phyloP scores from a whole-genome alignment of 2,113 vertebrate species.

The Chionodraco myersi region DNA sequence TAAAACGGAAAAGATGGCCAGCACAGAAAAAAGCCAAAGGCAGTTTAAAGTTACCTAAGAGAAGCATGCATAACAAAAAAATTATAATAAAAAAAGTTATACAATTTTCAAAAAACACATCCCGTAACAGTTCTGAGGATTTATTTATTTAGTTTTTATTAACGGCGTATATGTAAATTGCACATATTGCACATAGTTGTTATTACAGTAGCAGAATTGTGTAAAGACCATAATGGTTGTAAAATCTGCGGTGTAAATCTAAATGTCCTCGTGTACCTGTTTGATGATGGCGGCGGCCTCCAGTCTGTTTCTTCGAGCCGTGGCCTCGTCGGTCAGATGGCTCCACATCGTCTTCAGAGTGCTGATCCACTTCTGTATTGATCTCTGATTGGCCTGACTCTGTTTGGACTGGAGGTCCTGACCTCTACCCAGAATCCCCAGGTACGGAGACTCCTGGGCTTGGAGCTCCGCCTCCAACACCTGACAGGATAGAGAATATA shows the following conservation, averaged over 20 bases:
- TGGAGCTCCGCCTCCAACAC: constrained; percentile 85
- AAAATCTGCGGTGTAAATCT: too few species aligned
- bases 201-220: too few species aligned
- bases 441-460: constrained; percentile 82
- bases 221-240: not conserved
- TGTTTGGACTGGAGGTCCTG: constrained; percentile 80
- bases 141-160: too few species aligned
- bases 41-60: too few species aligned
- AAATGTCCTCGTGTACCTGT: constrained; percentile 78
- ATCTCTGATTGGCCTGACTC: constrained; percentile 24
- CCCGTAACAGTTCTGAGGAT: too few species aligned
- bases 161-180: too few species aligned
- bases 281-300: constrained; percentile 85
- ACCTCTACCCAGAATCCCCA: constrained; percentile 81
- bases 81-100: too few species aligned
- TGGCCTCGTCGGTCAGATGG: constrained; percentile 80
- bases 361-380: constrained; percentile 82
- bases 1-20: too few species aligned
- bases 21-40: too few species aligned
- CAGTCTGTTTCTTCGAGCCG: constrained; percentile 73
- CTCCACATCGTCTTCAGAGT: constrained; percentile 86
- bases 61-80: too few species aligned
- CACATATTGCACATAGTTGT: too few species aligned
- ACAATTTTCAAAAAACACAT: too few species aligned
- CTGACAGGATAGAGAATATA: constrained; percentile 61